Evolutionary conservation across 2,113 vertebrate genomes (phyloP).

Genomic region (Coreoperca whiteheadi): DNA sequence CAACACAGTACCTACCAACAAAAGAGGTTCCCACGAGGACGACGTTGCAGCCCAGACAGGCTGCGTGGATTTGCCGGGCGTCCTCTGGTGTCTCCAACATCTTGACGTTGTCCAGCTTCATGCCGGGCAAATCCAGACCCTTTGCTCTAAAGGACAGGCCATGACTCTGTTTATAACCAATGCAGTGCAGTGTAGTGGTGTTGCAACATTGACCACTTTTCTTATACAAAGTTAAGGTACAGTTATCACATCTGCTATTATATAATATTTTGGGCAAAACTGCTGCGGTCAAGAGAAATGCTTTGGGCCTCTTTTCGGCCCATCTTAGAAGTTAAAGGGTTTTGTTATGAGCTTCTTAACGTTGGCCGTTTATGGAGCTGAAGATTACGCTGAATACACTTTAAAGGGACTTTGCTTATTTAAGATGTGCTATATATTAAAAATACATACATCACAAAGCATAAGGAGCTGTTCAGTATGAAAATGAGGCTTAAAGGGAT

Average conservation of each 20-base stretch:
- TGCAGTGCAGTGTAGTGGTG: not conserved
- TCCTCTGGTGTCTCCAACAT: constrained; percentile 86
- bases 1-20: constrained; percentile 87
- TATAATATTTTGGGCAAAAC: too few species aligned
- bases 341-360: not conserved
- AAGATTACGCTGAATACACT: not conserved
- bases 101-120: constrained; percentile 82
- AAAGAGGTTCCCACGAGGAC: constrained; percentile 90
- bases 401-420: too few species aligned
- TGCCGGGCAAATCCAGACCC: constrained; percentile 81
- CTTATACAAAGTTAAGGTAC: not conserved
- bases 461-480: not conserved
- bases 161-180: constrained; percentile 5
- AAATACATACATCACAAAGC: too few species aligned
- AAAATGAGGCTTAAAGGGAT: not conserved
- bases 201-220: not conserved
- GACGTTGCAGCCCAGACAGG: constrained; percentile 76
- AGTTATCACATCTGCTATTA: too few species aligned
- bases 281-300: not conserved
- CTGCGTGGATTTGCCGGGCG: constrained; percentile 81
- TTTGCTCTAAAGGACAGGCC: constrained; percentile 77
- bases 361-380: not conserved
- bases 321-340: not conserved
- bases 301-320: not conserved
- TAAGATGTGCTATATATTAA: too few species aligned